Base-by-base conservation (phyloP, 2,113 vertebrate species). In the Brachionichthys hirsutus region DNA sequence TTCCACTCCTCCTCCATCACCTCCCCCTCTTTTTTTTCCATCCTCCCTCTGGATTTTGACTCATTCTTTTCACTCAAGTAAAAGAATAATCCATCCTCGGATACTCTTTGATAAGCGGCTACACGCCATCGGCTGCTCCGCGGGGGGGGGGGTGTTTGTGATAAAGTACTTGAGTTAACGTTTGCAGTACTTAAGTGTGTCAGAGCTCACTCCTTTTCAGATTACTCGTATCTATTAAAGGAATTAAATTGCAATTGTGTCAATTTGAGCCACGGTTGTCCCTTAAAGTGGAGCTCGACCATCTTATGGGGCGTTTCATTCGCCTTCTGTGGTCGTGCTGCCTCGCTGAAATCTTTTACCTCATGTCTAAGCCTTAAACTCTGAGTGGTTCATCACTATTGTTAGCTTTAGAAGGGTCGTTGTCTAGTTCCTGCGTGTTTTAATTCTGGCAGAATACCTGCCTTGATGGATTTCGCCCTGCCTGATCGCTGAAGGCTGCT, bases 1-100 rank as follows among this genome's bases (percentile, higher is more conserved):
- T 74, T 73, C 62, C 83, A 78, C 62, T 54, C 40, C 35, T 56
- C 46, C 55, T 56, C 42, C 44, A 15, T 64, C 30, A 48, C 20
- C n/a, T 13, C 24, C 54, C 54, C 40, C 0, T 54, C 7, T 3
- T 47, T 51, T 4, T 56, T 41, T 38, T 19, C 30, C 24, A 43
- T n/a, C 18, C 35, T 65, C 51, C 51, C 50, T 44, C 47, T 45
- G 58, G 46, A 64, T 56, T 63, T 57, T 18, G 24, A 56, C 56
- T 68, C n/a, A 12, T 35, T 52, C 38, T 40, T 24, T 38, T 70
- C 12, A 16, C 46, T n/a, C 15, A 46, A 58, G 34, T 3, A 66
- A 47, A 55, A 35, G 19, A 68, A 47, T 30, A 19, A 54, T 65
- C 59, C 30, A 36, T 67, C 46, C 34, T 22, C 1, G 2, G 44